Base-by-base conservation (phyloP, 2,113 vertebrate species). In the Ariopsis seemanni region DNA sequence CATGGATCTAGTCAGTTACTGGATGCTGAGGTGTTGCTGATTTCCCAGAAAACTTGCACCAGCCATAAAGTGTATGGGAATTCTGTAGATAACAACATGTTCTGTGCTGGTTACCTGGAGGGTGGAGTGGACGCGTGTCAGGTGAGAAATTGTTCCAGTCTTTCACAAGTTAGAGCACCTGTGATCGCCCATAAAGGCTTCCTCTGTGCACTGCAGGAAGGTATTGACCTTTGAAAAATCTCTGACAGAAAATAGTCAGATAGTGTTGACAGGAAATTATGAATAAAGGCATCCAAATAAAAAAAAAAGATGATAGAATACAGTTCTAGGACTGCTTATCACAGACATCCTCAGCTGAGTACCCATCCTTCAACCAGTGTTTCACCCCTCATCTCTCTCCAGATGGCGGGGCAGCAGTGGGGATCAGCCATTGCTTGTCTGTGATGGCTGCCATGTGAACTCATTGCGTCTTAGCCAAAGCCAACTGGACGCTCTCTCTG, bases 51-150 rank as follows among this genome's bases (percentile, higher is more conserved):
- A 2, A 88, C 91, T 14, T 99, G 98, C 93, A 95, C 95, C 20
- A 93, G 94, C 0, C 86, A 0, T 4, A n/a, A 0, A 0, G 79
- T 96, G 1, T 96, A 97, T 25, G 88, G 95, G 12, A 79, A 25
- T 0, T 5, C 1, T 0, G 71, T 99, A 48, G 96, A 97, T 18
- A 89, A 93, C 9, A 93, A 69, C 86, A 99, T 99, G 98, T 89
- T 99, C 79, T 99, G 98, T 91, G 98, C 98, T 2, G 98, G 98
- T 85, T 91, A 94, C 83, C 94, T 98, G 78, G 94, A 94, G 86
- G 95, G 95, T 4, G 91, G 96, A n/a, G 90, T 85, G 7, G 98
- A 99, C 86, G 95, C 97, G 85, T 99, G 98, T 90, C 95, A 98
- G 97, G 98, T 99, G 30, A 92, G 93, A 53, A 17, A 63, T 20